phyloP scores from a whole-genome alignment of 1,140 invertebrate species.

The Hycleus cichorii region DNA sequence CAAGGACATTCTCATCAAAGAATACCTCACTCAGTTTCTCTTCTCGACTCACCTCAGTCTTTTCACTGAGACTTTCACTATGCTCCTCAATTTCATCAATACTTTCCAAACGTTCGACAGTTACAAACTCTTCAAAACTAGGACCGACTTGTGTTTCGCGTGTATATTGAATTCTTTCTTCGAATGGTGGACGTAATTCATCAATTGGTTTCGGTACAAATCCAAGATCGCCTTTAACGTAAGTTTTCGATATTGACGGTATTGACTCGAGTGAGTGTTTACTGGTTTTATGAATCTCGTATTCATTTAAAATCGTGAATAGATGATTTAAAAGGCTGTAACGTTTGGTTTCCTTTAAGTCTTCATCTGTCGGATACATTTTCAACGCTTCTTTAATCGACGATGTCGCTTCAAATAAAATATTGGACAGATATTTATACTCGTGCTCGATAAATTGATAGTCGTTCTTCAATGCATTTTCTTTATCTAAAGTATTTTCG shows the following conservation, averaged over 20 bases:
- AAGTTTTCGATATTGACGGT: constrained; percentile 25
- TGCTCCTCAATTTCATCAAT: not conserved
- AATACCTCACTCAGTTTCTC: constrained; percentile 27
- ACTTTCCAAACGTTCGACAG: constrained; percentile 1
- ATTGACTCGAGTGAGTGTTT: constrained; percentile 32
- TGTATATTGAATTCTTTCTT: not conserved
- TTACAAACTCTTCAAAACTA: constrained; percentile 33
- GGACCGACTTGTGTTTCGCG: constrained; percentile 24
- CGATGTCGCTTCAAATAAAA: constrained; percentile 51
- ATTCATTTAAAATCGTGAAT: constrained; percentile 46
- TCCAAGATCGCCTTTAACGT: constrained; percentile 34
- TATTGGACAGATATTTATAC: constrained; percentile 45
- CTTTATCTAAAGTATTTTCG: constrained; percentile 36
- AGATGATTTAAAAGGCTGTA: constrained; percentile 48
- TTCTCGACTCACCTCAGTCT: constrained; percentile 11
- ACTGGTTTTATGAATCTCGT: constrained; percentile 44
- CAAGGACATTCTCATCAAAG: constrained; percentile 31
- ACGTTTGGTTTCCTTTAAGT: constrained; percentile 25
- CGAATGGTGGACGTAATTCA: constrained; percentile 18
- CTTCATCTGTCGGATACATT: constrained; percentile 35
- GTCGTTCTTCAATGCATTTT: not conserved
- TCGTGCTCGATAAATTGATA: constrained; percentile 42
- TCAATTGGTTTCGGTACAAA: constrained; percentile 34
- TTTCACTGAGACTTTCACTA: constrained; percentile 3
- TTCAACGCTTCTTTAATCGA: constrained; percentile 52